Percentiles rank a stretch among this genome's conserved stretches.
These are phyloP conservation scores for Aricia artaxerxes DNA, from an alignment of 2,888 invertebrate species.

Conservation along the genomic window DNA sequence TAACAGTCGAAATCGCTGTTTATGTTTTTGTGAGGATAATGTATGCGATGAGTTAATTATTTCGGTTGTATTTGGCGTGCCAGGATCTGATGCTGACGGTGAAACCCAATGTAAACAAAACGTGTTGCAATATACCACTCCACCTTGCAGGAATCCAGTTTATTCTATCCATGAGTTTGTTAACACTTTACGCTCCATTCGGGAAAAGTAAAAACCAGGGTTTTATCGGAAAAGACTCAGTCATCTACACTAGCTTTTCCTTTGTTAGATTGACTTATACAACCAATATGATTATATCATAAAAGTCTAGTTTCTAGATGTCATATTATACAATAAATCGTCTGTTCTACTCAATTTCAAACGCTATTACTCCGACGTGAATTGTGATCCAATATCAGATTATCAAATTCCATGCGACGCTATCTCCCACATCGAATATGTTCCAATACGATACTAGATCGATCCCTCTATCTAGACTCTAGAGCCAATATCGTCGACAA, in stretches of 20 bases:
- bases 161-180: no score
- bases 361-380: background rate
- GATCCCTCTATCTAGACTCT: background rate
- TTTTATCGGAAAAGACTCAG: background rate
- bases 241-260: background rate
- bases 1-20: background rate
- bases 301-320: background rate
- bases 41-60: background rate
- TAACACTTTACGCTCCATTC: no score
- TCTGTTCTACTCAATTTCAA: background rate
- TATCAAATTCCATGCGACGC: background rate
- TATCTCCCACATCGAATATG: slow-evolving; percentile 7
- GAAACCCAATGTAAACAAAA: background rate
- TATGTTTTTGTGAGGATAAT: background rate
- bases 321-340: background rate
- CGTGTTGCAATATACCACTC: background rate
- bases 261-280: background rate
- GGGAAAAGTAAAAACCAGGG: no score
- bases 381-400: slow-evolving; percentile 2
- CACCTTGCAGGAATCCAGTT: no score
- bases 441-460: background rate
- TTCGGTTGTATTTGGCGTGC: slow-evolving; percentile 8
- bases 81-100: slow-evolving; percentile 2
- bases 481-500: background rate
- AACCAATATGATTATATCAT: no score